Evolutionary conservation across 2,888 invertebrate species (phyloP), one percentile per base, ranked within the genome.

Genomic region (Meteorus cinctellus): DNA sequence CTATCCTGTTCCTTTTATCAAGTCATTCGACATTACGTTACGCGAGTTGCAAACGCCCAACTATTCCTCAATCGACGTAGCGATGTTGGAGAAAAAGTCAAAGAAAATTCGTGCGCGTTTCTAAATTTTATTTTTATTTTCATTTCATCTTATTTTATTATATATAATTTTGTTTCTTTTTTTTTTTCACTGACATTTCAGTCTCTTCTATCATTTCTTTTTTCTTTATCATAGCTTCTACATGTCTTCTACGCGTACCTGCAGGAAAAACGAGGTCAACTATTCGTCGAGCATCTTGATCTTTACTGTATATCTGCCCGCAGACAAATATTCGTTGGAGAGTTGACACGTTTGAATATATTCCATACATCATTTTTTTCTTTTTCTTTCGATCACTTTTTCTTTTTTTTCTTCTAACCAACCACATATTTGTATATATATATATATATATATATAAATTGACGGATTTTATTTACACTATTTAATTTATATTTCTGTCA

Each of bases 11-110:
- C 36, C 31, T 62, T 41, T 16, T 62, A 62, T 72, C 27, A 29
- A 72, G 63, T 63, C 72, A 63, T 69, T 69, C 48, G 72, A 63
- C 72, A 72, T 72, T 63, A 72, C 72, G 48, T 72, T 62, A 48
- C 48, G 63, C 45, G 51, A 63, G 51, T 63, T 72, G 63, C 70
- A 63, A 63, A 63, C 14, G 72, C 48, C 48, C 63, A 63, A 72
- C 63, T 72, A 72, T 72, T 48, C 63, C 63, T 62, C 72, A 19
- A 55, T 55, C 19, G 41, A 34, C 62, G 45, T 4, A 29, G 10
- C 27, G 27, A 29, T 63, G 48, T 45, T 72, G 31, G 63, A 51
- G 51, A 63, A 72, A 72, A 34, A 62, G n/a, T 72, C 72, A 19
- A 19, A 48, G 63, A 31, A 63, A 72, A 72, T 72, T 72, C 63